Conservation (phyloP, 2,888 invertebrate species). For the Nymphalis c-album region DNA sequence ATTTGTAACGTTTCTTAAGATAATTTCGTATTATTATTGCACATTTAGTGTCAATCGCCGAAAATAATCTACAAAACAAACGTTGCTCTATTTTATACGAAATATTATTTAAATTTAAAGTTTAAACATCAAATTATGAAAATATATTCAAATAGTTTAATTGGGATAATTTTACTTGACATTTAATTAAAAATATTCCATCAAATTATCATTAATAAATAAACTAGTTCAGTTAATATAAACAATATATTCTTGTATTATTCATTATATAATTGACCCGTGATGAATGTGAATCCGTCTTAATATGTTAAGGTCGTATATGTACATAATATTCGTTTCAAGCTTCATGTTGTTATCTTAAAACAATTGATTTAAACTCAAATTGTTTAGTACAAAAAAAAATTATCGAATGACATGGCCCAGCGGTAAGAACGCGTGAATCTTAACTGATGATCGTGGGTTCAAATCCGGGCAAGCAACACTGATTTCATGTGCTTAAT, state of each 20-base stretch:
- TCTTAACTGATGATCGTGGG: too few relatives aligned
- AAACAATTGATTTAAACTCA: not conserved
- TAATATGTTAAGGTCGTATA: not conserved
- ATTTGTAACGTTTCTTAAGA: not conserved
- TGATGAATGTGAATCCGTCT: slow-evolving; percentile 11
- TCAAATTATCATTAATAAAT: slow-evolving; percentile 19
- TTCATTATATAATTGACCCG: not conserved
- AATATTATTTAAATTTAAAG: not conserved
- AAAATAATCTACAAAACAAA: not conserved
- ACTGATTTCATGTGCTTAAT: too few relatives aligned
- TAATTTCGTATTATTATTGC: not conserved
- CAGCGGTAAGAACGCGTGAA: too few relatives aligned
- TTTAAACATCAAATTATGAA: too few relatives aligned
- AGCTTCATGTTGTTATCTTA: too few relatives aligned
- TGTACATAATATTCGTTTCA: not conserved
- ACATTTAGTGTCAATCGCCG: not conserved
- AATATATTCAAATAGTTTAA: not conserved
- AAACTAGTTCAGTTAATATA: slow-evolving; percentile 15
- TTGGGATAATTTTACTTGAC: not conserved
- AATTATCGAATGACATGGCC: too few relatives aligned
- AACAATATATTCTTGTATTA: not conserved
- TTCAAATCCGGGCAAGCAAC: too few relatives aligned
- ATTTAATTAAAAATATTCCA: slow-evolving; percentile 13
- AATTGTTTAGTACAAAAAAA: too few relatives aligned
- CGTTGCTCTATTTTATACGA: not conserved